Percentiles rank a stretch among this genome's conserved stretches.
phyloP scores from a whole-genome alignment of 2,113 vertebrate species.

The Mesoclemmys tuberculata region DNA sequence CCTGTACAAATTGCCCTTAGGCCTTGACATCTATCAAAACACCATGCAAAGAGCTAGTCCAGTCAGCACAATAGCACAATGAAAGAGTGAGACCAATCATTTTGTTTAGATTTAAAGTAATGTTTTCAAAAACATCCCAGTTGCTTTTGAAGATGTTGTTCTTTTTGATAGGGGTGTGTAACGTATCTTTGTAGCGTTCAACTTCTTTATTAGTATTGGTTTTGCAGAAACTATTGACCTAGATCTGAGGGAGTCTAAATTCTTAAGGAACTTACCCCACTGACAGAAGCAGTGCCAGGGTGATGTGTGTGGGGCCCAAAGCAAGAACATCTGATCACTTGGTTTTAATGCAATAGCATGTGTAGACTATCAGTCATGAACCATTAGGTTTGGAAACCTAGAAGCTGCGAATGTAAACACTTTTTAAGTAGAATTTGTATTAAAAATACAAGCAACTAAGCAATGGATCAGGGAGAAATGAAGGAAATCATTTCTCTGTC shows the following conservation, averaged over 20 bases:
- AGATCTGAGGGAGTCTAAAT: neutral
- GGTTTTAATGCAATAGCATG: neutral
- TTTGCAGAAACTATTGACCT: too few relatives aligned
- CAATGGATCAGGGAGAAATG: rapidly evolving
- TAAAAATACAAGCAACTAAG: neutral
- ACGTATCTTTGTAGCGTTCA: too few relatives aligned
- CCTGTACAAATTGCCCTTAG: neutral
- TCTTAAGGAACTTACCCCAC: neutral
- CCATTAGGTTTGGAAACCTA: too few relatives aligned
- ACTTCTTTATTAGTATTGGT: neutral
- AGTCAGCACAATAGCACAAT: neutral
- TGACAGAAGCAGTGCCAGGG: neutral
- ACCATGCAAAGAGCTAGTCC: neutral
- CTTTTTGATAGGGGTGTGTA: neutral
- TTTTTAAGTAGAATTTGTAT: neutral
- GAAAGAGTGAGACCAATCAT: neutral
- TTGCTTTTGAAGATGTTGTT: neutral
- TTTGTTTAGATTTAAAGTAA: neutral
- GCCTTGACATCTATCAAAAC: neutral
- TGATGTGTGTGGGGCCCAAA: neutral
- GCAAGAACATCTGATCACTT: neutral
- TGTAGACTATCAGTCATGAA: neutral
- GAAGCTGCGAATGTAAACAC: neutral
- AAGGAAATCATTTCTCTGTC: neutral
- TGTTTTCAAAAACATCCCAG: neutral